phyloP scores from a whole-genome alignment of 2,113 vertebrate species.

The Xiphophorus maculatus region DNA sequence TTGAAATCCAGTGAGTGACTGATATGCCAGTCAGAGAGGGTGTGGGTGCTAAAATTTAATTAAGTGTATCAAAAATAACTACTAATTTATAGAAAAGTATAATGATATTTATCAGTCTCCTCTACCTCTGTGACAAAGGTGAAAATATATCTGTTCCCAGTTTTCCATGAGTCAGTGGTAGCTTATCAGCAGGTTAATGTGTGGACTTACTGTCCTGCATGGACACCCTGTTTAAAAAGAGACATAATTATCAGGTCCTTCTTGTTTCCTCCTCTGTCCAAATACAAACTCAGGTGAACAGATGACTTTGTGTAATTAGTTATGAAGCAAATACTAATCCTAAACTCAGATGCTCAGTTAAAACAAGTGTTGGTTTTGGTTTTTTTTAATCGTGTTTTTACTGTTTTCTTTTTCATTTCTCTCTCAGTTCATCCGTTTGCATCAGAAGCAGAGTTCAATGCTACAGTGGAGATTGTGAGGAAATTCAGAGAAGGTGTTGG shows the following conservation, averaged over 20 bases:
- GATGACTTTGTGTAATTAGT: no score
- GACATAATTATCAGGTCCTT: no score
- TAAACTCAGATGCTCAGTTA: no score
- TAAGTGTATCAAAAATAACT: no score
- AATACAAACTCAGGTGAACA: no score
- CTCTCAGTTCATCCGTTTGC: constrained; percentile 90
- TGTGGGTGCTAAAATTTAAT: no score
- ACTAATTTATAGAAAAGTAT: no score
- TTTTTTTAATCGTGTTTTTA: neutral
- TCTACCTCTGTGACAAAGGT: neutral
- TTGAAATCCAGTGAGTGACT: no score
- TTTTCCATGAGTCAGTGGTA: neutral
- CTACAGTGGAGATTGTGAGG: constrained; percentile 83
- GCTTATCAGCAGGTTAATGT: neutral
- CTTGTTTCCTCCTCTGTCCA: no score
- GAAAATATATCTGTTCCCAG: neutral
- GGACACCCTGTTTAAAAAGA: no score
- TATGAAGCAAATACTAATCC: no score
- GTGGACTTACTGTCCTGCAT: neutral
- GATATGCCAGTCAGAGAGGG: no score
- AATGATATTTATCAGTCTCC: neutral
- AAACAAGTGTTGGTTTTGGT: neutral
- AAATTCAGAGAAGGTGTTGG: constrained; percentile 88
- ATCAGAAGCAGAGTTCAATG: constrained; percentile 84
- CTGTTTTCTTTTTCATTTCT: constrained; percentile 21